A percentile compares a stretch with the other conserved stretches of the same genome.
phyloP scores from a whole-genome alignment of 2,797 vertebrate species.

The Meriones psammophilus region DNA sequence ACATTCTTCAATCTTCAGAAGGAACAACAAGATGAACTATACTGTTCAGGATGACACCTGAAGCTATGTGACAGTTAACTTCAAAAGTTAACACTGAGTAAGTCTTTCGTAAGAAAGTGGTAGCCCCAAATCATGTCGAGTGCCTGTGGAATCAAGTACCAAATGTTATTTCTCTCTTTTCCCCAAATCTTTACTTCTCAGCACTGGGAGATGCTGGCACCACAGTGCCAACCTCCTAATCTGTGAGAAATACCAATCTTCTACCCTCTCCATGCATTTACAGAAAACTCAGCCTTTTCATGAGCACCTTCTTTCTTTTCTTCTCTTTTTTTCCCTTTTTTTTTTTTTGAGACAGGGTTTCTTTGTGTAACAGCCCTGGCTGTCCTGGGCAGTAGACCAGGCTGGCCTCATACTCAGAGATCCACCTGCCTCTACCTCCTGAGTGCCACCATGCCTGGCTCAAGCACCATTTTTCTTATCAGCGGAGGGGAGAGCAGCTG shows the following conservation, averaged over 20 bases:
- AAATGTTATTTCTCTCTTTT: not conserved
- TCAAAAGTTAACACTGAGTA: not conserved
- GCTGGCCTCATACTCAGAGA: no score
- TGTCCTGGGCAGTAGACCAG: no score
- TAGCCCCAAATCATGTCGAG: not conserved
- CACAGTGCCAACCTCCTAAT: not conserved
- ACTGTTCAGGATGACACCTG: slow-evolving; percentile 1
- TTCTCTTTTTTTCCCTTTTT: no score
- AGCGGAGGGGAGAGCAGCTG: not conserved
- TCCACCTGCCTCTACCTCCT: no score
- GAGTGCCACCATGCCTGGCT: no score
- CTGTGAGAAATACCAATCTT: not conserved
- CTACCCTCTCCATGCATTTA: not conserved
- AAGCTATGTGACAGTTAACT: slow-evolving; percentile 10
- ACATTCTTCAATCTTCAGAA: slow-evolving; percentile 10
- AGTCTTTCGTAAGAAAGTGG: not conserved
- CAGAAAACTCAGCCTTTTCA: not conserved
- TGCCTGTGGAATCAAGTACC: not conserved
- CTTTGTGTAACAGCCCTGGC: no score
- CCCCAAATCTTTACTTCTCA: not conserved
- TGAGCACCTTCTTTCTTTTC: not conserved
- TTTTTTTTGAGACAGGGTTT: no score
- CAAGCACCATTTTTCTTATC: not conserved
- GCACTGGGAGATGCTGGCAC: not conserved
- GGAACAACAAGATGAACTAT: not conserved